These are phyloP conservation scores for Trachurus trachurus DNA, from an alignment of 2,797 vertebrate species.

Conservation along the genomic window DNA sequence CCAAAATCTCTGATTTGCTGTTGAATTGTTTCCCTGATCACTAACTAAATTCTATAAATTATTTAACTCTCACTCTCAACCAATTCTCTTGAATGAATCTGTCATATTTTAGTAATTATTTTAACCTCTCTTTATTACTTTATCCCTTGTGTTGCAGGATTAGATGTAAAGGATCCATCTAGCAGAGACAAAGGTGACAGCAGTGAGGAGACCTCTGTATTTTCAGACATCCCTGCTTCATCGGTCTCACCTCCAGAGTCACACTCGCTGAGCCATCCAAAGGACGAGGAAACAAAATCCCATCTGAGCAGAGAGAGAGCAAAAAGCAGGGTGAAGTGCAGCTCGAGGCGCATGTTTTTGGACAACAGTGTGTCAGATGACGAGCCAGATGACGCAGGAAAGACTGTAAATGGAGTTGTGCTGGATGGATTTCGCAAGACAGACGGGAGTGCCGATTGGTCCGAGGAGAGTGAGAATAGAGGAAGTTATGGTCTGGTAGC, in stretches of 20 bases:
- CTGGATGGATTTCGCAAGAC: constrained; percentile 25
- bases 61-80: constrained; percentile 14
- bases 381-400: constrained; percentile 23
- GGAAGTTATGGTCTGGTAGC: constrained; percentile 3
- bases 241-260: constrained; percentile 16
- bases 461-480: constrained; percentile 17
- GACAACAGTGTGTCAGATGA: constrained; percentile 67
- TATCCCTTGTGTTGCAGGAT: constrained; percentile 76
- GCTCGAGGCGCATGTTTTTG: constrained; percentile 75
- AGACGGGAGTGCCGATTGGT: constrained; percentile 15
- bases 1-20: constrained; percentile 19
- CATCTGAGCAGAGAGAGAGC: constrained; percentile 47
- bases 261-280: constrained; percentile 14
- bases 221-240: constrained; percentile 40
- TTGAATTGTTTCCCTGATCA: constrained; percentile 17
- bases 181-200: constrained; percentile 57
- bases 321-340: constrained; percentile 77
- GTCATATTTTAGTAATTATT: not conserved
- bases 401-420: constrained; percentile 30
- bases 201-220: constrained; percentile 51
- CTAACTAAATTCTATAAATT: constrained; percentile 13
- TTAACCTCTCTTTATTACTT: constrained; percentile 21
- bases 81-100: constrained; percentile 1
- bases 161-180: constrained; percentile 56
- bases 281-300: constrained; percentile 28